Evolutionary conservation across 2,888 invertebrate genomes (phyloP), one percentile per base, ranked within the genome.

Genomic region (Hedychridium roseum): DNA sequence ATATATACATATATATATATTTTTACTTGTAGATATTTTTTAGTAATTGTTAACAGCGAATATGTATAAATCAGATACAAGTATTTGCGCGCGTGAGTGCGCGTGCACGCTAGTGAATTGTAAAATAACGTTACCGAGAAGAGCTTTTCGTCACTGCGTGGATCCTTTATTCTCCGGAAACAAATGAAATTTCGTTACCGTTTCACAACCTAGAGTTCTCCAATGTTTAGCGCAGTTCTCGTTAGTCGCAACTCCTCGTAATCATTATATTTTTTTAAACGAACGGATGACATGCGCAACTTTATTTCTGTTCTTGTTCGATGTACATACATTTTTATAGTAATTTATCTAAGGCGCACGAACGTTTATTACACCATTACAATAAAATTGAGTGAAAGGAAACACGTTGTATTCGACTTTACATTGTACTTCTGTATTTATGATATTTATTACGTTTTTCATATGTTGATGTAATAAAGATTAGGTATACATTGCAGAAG

Each of bases 11-110:
- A 61, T 39, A 66, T 50, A 43, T 67, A 66, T 73, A 73, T 74
- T 71, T 74, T 71, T 74, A 71, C 66, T 66, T 72, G 70, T 74
- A 74, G 74, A 74, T 74, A 75, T 74, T 75, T 75, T 74, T 71
- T 71, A 65, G 72, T 73, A 74, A 73, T 57, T 72, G 71, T 74
- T 74, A n/a, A 69, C 34, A 46, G 42, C 61, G 57, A 64, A 43
- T 30, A 46, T 30, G 39, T 32, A 35, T 40, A 36, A 23, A 23
- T 12, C 53, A 46, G 21, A 43, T 34, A 40, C 27, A 50, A 14
- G 23, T 14, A 45, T 34, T 34, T 34, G 9, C 18, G 34, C 5
- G 4, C 6, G 11, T 30, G 30, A n/a, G 47, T 44, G 51, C 46
- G 42, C 46, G 31, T 30, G 4, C 11, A 30, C 11, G 11, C 30